These are phyloP conservation scores for Amblyjoppa proteus DNA, from an alignment of 2,888 invertebrate species.

Conservation along the genomic window DNA sequence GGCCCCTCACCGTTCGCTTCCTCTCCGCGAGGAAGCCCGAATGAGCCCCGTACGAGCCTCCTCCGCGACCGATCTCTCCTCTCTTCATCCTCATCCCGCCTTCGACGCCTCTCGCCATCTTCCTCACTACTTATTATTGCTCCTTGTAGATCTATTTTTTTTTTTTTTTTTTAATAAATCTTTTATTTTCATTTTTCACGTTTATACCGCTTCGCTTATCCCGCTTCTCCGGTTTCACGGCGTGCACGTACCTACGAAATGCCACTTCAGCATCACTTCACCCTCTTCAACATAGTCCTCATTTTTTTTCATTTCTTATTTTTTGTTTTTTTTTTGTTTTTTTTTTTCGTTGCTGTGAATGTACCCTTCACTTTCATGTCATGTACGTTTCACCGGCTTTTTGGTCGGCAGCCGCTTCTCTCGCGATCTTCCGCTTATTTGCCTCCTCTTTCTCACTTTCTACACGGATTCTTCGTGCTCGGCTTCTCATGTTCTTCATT, in stretches of 20 bases:
- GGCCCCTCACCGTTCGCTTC: conserved; percentile 18
- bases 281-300: conserved; percentile 30
- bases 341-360: background rate
- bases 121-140: conserved; percentile 36
- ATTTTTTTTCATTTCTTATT: conserved; percentile 12
- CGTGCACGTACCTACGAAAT: background rate
- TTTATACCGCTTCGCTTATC: conserved; percentile 25
- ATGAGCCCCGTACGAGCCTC: background rate
- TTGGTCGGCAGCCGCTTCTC: conserved; percentile 16
- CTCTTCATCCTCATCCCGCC: conserved; percentile 49
- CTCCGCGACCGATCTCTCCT: conserved; percentile 24
- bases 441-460: conserved; percentile 1
- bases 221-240: conserved; percentile 18
- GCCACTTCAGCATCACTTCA: conserved; percentile 1
- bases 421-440: conserved; percentile 12
- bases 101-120: conserved; percentile 10
- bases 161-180: background rate
- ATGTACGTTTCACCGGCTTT: background rate
- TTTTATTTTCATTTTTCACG: conserved; percentile 6
- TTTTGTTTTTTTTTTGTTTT: conserved; percentile 9
- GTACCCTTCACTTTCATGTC: conserved; percentile 6
- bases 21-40: background rate
- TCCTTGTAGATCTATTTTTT: conserved; percentile 17
- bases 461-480: background rate
- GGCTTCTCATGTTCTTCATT: background rate